Conservation (phyloP, 2,113 vertebrate species). For the Pollachius pollachius region DNA sequence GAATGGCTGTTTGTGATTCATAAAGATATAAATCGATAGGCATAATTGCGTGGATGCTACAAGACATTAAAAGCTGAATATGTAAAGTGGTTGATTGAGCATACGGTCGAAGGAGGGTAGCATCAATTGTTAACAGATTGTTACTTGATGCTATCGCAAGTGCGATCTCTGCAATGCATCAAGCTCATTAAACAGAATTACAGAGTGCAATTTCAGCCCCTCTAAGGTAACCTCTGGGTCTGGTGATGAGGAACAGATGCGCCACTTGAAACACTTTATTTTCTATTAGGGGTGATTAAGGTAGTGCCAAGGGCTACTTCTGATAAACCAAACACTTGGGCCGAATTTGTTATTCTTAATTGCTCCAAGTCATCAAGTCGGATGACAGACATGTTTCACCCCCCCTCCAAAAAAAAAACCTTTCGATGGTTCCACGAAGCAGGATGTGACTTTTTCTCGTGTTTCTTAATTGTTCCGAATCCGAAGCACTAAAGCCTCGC, state of each 20-base stretch:
- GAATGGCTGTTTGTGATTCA: neutral
- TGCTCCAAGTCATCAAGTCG: slow-evolving; percentile 68
- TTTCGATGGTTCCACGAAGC: neutral
- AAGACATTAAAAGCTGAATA: slow-evolving; percentile 15
- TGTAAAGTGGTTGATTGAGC: slow-evolving; percentile 38
- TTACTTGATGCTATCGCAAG: slow-evolving; percentile 21
- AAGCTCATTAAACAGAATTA: slow-evolving; percentile 55
- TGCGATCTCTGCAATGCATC: slow-evolving; percentile 46
- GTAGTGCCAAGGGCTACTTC: slow-evolving; percentile 68
- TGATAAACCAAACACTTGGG: slow-evolving; percentile 73
- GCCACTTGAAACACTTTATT: slow-evolving; percentile 73
- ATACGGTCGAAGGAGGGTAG: slow-evolving; percentile 9
- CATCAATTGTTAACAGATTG: slow-evolving; percentile 36
- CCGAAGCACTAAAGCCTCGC: neutral
- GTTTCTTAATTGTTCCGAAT: slow-evolving; percentile 17
- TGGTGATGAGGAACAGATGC: slow-evolving; percentile 73
- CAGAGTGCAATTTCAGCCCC: slow-evolving; percentile 57
- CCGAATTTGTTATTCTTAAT: slow-evolving; percentile 76
- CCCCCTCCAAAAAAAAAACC: neutral
- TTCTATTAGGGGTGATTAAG: slow-evolving; percentile 77
- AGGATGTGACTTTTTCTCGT: neutral
- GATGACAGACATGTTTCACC: slow-evolving; percentile 23
- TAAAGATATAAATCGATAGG: slow-evolving; percentile 6
- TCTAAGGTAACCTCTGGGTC: slow-evolving; percentile 75
- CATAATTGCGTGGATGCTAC: slow-evolving; percentile 6